Percentiles rank a stretch among this genome's conserved stretches.
phyloP scores from a whole-genome alignment of 1,140 invertebrate genomes.

The Lasioglossum baleicum region DNA sequence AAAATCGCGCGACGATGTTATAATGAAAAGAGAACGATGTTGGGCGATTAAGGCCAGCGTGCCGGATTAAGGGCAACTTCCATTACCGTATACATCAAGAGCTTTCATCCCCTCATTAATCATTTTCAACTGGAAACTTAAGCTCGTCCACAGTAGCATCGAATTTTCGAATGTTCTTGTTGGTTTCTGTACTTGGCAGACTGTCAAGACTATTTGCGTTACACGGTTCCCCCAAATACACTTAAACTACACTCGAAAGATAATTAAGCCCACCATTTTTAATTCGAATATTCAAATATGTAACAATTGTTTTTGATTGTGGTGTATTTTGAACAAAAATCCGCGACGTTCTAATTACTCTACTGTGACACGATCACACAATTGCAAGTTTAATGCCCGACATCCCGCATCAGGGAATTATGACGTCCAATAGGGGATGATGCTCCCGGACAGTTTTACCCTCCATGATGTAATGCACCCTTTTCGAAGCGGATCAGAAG shows the following conservation, averaged over 20 bases:
- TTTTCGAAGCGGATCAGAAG: conserved; percentile 33
- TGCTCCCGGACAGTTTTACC: conserved; percentile 3
- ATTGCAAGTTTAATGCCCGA: too few species aligned
- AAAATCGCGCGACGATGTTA: not conserved
- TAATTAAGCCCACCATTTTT: not conserved
- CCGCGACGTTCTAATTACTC: too few species aligned
- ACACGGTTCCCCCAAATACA: not conserved
- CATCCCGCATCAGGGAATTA: too few species aligned
- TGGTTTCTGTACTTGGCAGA: not conserved
- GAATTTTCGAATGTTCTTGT: not conserved
- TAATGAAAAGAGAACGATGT: conserved; percentile 6
- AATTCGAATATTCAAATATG: too few species aligned
- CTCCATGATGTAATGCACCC: not conserved
- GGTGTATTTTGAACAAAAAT: too few species aligned
- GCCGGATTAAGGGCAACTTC: not conserved
- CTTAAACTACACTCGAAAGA: not conserved
- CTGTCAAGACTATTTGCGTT: not conserved
- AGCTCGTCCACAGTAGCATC: not conserved
- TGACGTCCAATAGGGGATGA: too few species aligned
- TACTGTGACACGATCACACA: too few species aligned
- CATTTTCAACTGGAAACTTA: conserved; percentile 1
- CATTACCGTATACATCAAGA: conserved; percentile 6
- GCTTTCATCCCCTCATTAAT: conserved; percentile 1
- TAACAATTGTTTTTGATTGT: too few species aligned
- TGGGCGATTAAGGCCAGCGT: not conserved